Percentiles rank a stretch among this genome's conserved stretches.
Conservation (phyloP, 2,797 vertebrate species). For the Gila robusta region DNA sequence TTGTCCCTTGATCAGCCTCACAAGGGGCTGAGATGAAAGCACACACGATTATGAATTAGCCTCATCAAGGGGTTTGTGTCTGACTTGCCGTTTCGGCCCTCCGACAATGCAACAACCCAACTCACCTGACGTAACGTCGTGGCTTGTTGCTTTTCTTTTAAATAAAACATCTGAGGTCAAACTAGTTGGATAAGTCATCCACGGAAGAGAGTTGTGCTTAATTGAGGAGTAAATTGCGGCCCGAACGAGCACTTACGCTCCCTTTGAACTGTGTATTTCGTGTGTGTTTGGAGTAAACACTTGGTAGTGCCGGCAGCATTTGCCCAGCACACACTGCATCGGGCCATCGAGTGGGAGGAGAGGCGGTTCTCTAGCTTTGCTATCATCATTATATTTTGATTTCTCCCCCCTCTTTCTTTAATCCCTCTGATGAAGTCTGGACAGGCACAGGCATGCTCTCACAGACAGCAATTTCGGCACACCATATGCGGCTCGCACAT, state of each 20-base stretch:
- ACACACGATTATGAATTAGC: slow-evolving; percentile 68
- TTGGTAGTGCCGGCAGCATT: slow-evolving; percentile 66
- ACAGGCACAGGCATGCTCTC: slow-evolving; percentile 98
- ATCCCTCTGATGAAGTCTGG: slow-evolving; percentile 99
- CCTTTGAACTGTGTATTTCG: slow-evolving; percentile 63
- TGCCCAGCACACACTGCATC: slow-evolving; percentile 65
- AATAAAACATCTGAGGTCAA: slow-evolving; percentile 48
- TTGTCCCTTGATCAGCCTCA: slow-evolving; percentile 77
- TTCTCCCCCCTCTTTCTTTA: slow-evolving; percentile 84
- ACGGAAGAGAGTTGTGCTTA: slow-evolving; percentile 47
- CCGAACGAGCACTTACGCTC: neutral
- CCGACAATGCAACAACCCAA: slow-evolving; percentile 72
- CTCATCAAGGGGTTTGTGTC: slow-evolving; percentile 56
- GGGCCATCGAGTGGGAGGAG: slow-evolving; percentile 78
- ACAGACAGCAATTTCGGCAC: slow-evolving; percentile 97
- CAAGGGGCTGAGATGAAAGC: slow-evolving; percentile 77
- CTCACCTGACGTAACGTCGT: slow-evolving; percentile 67
- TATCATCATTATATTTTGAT: slow-evolving; percentile 93
- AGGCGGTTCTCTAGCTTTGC: slow-evolving; percentile 73
- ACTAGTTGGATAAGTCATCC: slow-evolving; percentile 59
- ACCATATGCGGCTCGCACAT: slow-evolving; percentile 97
- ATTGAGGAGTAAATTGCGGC: slow-evolving; percentile 1
- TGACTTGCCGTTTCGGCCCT: slow-evolving; percentile 74
- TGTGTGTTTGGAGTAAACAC: slow-evolving; percentile 73
- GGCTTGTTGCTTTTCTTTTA: slow-evolving; percentile 61